These are phyloP conservation scores for Tetrao urogallus DNA, from an alignment of 2,113 vertebrate genomes.

Conservation along the genomic window DNA sequence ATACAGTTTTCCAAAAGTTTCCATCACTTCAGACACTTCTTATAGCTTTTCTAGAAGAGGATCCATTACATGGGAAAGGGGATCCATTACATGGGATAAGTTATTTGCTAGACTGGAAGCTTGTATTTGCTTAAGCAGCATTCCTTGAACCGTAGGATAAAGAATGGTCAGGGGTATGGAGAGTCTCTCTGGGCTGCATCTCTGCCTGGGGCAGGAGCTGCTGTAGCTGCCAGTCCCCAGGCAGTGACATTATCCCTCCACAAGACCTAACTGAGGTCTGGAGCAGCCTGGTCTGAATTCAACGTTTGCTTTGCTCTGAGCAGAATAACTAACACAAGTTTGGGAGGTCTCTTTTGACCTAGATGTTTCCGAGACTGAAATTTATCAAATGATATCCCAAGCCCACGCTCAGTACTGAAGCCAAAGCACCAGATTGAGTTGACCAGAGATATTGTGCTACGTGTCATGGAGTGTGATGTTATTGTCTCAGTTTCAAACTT, in stretches of 20 bases:
- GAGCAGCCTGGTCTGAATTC: neutral
- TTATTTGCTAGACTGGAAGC: neutral
- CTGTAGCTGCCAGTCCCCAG: neutral
- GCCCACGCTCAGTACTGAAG: rapidly evolving
- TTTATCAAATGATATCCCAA: neutral
- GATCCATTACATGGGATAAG: neutral
- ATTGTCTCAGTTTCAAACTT: neutral
- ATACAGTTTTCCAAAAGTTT: neutral
- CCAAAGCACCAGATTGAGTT: neutral
- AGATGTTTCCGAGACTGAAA: neutral
- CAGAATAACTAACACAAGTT: neutral
- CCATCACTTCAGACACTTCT: neutral
- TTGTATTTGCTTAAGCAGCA: neutral
- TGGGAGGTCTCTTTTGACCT: neutral
- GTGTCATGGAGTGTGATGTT: neutral
- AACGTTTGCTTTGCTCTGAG: neutral
- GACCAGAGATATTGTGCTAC: neutral
- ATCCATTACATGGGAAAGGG: neutral
- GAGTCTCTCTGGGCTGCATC: rapidly evolving
- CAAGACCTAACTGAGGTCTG: too few relatives aligned
- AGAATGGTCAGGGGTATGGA: neutral
- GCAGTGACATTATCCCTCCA: neutral
- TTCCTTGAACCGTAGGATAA: neutral
- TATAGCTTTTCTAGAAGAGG: neutral
- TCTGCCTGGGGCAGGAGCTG: neutral